Conservation (phyloP, 2,797 vertebrate genomes). For the Champsocephalus esox region DNA sequence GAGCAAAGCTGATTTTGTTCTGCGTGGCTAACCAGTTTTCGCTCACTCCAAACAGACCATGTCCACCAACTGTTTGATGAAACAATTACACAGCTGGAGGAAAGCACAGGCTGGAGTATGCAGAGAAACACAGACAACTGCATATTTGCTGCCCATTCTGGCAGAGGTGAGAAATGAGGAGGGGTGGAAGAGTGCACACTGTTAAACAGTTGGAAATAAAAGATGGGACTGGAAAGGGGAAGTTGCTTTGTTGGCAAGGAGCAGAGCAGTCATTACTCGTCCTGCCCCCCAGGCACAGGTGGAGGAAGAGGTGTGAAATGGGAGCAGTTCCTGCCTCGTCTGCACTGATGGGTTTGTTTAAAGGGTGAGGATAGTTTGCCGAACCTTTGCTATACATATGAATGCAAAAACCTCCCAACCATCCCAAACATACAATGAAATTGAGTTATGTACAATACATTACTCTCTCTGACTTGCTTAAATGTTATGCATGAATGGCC, state of each 20-base stretch:
- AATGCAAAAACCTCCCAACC: constrained; percentile 58
- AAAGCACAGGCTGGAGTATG: constrained; percentile 38
- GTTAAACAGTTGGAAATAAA: constrained; percentile 80
- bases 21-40: constrained; percentile 49
- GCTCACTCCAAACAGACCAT: constrained; percentile 55
- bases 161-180: constrained; percentile 86
- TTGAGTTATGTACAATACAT: constrained; percentile 18
- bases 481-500: constrained; percentile 12
- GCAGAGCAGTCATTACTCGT: constrained; percentile 75
- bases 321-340: constrained; percentile 37
- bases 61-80: constrained; percentile 56
- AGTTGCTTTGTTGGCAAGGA: constrained; percentile 83
- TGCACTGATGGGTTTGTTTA: constrained; percentile 74
- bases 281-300: constrained; percentile 47
- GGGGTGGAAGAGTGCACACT: constrained; percentile 69
- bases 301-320: constrained; percentile 62
- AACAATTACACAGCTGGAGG: constrained; percentile 61
- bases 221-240: constrained; percentile 70
- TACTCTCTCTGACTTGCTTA: constrained; percentile 22
- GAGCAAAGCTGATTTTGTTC: constrained; percentile 72
- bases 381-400: constrained; percentile 64
- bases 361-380: constrained; percentile 66
- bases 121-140: constrained; percentile 46
- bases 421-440: constrained; percentile 40
- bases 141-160: constrained; percentile 50